Conservation (phyloP, 1,140 invertebrate genomes). For the Ceratitis capitata region DNA sequence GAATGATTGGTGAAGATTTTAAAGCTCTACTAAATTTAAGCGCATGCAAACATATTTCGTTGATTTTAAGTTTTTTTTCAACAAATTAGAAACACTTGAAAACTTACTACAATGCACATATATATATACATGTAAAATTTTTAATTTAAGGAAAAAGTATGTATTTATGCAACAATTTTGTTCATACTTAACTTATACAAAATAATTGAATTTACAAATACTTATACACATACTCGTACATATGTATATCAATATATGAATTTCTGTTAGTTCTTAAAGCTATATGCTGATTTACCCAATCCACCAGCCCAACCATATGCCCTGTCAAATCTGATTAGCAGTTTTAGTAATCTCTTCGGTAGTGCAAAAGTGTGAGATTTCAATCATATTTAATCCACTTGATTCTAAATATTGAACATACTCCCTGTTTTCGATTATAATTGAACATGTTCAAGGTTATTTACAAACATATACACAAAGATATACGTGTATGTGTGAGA, state of each 20-base stretch:
- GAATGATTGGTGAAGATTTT: not conserved
- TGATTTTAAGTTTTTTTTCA: not conserved
- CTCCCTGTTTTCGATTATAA: not conserved
- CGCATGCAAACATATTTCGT: not conserved
- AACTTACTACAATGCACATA: not conserved
- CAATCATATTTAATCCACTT: conserved; percentile 4
- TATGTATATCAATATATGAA: no score
- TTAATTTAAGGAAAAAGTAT: not conserved
- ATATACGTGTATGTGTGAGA: no score
- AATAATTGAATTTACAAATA: not conserved
- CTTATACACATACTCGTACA: not conserved
- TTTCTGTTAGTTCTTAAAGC: no score
- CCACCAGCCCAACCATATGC: not conserved
- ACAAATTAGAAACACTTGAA: not conserved
- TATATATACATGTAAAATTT: no score
- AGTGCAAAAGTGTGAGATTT: conserved; percentile 33
- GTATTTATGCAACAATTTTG: not conserved
- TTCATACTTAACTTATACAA: not conserved
- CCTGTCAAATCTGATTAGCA: conserved; percentile 31
- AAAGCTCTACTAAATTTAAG: not conserved
- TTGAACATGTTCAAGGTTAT: not conserved
- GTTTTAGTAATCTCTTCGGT: conserved; percentile 18
- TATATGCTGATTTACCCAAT: not conserved
- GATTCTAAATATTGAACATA: not conserved
- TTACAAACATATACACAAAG: not conserved